A percentile compares a stretch with the other conserved stretches of the same genome.
These are phyloP conservation scores for Linnaemya tessellans DNA, from an alignment of 2,888 invertebrate species.

Conservation along the genomic window DNA sequence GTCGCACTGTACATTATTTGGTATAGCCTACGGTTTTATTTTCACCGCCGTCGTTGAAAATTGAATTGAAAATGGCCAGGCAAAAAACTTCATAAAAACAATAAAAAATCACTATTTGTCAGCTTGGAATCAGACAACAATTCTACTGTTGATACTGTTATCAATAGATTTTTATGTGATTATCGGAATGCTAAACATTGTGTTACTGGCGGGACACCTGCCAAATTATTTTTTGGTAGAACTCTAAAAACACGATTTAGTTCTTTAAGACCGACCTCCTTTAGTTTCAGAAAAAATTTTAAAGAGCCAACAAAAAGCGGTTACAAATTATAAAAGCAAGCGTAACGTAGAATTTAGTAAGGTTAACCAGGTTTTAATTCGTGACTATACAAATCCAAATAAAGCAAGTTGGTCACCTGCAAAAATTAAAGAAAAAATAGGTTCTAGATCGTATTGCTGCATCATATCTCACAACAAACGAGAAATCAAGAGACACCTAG, in stretches of 20 bases:
- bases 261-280: background rate
- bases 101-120: background rate
- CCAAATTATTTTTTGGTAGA: conserved; percentile 8
- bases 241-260: too few relatives aligned
- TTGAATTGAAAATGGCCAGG: conserved; percentile 7
- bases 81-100: conserved; percentile 3
- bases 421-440: conserved; percentile 3
- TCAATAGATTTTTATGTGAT: background rate
- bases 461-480: conserved; percentile 2
- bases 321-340: too few relatives aligned
- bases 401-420: conserved; percentile 21
- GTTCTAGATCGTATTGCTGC: background rate
- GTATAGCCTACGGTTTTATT: too few relatives aligned
- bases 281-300: too few relatives aligned
- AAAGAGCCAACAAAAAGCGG: too few relatives aligned
- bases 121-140: background rate
- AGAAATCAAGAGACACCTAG: background rate
- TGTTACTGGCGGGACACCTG: background rate
- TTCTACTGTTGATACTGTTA: background rate
- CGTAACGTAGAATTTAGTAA: background rate
- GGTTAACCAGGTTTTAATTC: conserved; percentile 2
- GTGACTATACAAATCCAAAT: conserved; percentile 9
- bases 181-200: background rate
- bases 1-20: background rate
- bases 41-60: background rate